These are phyloP conservation scores for Pipa parva DNA, from an alignment of 2,113 vertebrate genomes.

Conservation along the genomic window DNA sequence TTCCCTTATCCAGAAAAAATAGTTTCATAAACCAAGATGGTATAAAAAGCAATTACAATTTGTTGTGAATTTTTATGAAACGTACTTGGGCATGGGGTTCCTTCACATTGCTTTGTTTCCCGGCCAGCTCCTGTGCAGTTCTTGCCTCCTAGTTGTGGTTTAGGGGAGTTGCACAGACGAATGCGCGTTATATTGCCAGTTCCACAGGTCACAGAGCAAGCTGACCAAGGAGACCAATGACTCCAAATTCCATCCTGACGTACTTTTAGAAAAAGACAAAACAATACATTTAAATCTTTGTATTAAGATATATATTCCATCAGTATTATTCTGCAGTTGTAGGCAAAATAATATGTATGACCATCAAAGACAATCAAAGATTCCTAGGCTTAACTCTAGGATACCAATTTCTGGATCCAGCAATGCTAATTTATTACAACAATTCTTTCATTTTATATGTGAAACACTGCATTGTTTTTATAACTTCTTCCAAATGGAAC, in stretches of 20 bases:
- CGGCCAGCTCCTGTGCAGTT: constrained; percentile 83
- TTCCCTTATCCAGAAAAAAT: too few species aligned
- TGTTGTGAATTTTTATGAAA: constrained; percentile 19
- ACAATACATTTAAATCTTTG: too few species aligned
- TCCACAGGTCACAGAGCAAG: constrained; percentile 89
- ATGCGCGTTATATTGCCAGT: constrained; percentile 89
- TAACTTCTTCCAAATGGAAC: too few species aligned
- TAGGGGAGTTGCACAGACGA: constrained; percentile 90
- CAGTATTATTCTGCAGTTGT: too few species aligned
- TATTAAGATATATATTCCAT: too few species aligned
- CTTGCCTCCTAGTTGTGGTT: constrained; percentile 89
- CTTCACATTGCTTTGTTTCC: constrained; percentile 85
- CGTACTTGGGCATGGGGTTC: constrained; percentile 81
- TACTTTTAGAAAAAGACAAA: constrained; percentile 59
- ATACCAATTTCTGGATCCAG: too few species aligned
- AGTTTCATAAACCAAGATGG: not conserved
- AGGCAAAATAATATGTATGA: too few species aligned
- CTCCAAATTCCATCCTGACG: constrained; percentile 94
- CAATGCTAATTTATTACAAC: too few species aligned
- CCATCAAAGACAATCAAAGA: too few species aligned
- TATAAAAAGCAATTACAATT: not conserved
- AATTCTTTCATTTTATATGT: too few species aligned
- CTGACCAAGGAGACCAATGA: constrained; percentile 95
- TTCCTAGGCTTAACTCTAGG: too few species aligned
- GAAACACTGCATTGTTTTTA: too few species aligned